Conservation (phyloP, 2,888 invertebrate species). For the Imbricaverruca yamaguchii region DNA sequence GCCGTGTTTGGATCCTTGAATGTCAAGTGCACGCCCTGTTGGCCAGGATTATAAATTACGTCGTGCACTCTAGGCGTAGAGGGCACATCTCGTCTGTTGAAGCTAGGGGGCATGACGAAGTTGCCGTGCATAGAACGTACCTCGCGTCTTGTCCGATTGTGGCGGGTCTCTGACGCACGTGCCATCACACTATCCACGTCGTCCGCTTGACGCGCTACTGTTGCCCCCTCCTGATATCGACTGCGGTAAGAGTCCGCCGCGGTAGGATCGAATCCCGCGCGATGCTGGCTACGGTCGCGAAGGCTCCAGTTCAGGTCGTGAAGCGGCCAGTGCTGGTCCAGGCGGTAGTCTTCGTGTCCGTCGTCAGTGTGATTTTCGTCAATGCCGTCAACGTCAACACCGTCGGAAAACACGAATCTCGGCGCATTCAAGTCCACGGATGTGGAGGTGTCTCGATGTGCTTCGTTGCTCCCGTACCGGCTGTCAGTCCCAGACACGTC, state of each 20-base stretch:
- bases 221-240: neutral
- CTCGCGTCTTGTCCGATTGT: neutral
- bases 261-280: neutral
- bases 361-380: neutral
- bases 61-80: neutral
- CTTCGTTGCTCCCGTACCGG: too few species aligned
- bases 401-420: too few species aligned
- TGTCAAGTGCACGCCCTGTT: neutral
- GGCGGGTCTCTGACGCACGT: neutral
- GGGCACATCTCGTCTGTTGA: neutral
- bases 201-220: neutral
- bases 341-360: neutral
- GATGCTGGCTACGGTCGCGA: neutral
- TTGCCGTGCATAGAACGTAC: neutral
- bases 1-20: neutral
- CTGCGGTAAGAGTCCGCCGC: neutral
- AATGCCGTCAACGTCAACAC: neutral
- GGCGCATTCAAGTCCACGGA: too few species aligned
- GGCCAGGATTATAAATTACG: neutral
- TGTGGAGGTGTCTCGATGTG: too few species aligned
- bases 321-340: neutral
- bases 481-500: too few species aligned
- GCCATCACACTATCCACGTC: neutral
- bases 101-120: neutral
- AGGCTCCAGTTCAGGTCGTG: too few species aligned